Percentiles rank a stretch among this genome's conserved stretches.
These are phyloP conservation scores for Drymodes brunneopygia DNA, from an alignment of 2,113 vertebrate species.

Conservation along the genomic window DNA sequence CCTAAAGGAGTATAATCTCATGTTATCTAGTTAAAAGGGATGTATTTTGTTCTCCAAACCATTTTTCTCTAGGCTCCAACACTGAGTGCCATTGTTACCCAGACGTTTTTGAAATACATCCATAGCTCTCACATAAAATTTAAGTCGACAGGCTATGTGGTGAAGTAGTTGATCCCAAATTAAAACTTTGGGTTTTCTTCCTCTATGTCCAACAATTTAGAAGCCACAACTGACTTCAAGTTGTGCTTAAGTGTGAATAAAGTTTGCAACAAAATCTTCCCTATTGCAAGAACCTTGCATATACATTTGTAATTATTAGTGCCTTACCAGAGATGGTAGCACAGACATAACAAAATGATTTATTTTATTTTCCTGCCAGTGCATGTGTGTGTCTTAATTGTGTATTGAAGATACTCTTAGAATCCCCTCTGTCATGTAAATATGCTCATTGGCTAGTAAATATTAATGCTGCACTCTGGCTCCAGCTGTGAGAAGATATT, in stretches of 20 bases:
- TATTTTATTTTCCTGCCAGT: slow-evolving; percentile 49
- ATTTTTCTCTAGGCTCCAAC: neutral
- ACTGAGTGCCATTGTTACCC: neutral
- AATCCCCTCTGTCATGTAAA: slow-evolving; percentile 52
- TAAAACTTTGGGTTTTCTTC: neutral
- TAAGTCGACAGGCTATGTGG: neutral
- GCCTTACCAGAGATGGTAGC: slow-evolving; percentile 45
- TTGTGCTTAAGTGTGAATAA: neutral
- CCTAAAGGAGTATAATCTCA: neutral
- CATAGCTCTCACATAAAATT: neutral
- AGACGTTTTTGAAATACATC: neutral
- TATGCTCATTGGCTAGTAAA: slow-evolving; percentile 54
- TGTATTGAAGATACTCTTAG: slow-evolving; percentile 23
- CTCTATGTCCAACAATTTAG: neutral
- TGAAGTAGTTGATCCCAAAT: neutral
- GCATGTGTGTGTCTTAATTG: slow-evolving; percentile 53
- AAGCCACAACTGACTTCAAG: neutral
- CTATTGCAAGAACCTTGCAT: slow-evolving; percentile 30
- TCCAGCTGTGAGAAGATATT: slow-evolving; percentile 56
- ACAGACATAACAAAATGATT: slow-evolving; percentile 29
- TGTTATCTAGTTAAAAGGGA: neutral
- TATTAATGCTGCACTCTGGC: slow-evolving; percentile 47
- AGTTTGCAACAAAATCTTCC: slow-evolving; percentile 8
- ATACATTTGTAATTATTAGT: slow-evolving; percentile 23
- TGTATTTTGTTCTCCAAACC: neutral